These are phyloP conservation scores for Acanthopleura granulata DNA, from an alignment of 2,888 invertebrate species.

Conservation along the genomic window DNA sequence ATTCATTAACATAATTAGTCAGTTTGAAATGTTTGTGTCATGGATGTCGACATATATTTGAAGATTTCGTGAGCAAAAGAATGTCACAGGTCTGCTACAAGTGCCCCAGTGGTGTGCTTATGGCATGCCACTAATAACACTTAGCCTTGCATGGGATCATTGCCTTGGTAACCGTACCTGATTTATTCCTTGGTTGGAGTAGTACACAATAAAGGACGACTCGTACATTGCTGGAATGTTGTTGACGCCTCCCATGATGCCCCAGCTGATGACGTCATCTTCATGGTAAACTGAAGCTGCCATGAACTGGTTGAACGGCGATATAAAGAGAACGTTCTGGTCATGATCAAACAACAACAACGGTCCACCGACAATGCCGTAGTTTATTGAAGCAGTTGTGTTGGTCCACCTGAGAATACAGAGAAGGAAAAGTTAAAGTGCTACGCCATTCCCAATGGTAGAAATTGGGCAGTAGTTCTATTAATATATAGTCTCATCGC, in stretches of 20 bases:
- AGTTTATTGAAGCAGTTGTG: slow-evolving; percentile 31
- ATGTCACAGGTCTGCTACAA: no score
- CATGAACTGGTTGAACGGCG: slow-evolving; percentile 50
- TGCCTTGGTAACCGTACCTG: not conserved
- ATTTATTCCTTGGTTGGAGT: slow-evolving; percentile 10
- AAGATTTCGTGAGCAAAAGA: no score
- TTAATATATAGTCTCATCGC: not conserved
- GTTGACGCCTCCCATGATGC: slow-evolving; percentile 54
- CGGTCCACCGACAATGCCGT: slow-evolving; percentile 48
- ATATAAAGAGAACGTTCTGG: slow-evolving; percentile 44
- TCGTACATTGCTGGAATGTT: slow-evolving; percentile 36
- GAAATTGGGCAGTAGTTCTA: not conserved
- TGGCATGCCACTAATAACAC: no score
- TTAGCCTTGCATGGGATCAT: no score
- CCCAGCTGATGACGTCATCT: slow-evolving; percentile 43
- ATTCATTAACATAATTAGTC: no score
- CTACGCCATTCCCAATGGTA: not conserved
- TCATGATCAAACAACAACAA: slow-evolving; percentile 42
- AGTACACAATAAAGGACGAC: slow-evolving; percentile 40
- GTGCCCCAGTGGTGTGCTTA: no score
- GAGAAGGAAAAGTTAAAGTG: not conserved
- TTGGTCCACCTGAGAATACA: slow-evolving; percentile 30
- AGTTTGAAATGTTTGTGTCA: no score
- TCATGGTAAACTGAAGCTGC: slow-evolving; percentile 42
- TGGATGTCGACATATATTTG: no score